Base-by-base conservation (phyloP, 1,140 invertebrate genomes). In the Magallana gigas region DNA sequence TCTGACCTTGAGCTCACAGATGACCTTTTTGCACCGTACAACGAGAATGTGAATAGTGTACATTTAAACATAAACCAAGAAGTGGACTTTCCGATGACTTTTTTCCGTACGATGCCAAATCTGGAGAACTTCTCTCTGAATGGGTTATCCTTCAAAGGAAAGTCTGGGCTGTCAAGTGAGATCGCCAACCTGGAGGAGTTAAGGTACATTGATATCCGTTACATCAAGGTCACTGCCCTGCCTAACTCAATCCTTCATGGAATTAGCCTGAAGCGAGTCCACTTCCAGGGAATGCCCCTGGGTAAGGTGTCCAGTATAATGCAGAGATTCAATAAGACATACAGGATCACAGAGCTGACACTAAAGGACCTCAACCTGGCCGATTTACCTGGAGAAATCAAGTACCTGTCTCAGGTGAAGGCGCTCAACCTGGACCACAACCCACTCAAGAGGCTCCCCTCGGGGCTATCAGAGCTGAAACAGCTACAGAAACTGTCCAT, bases 391-490 rank as follows among this genome's bases (percentile, higher is more conserved):
- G 36, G 57, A 36, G 86, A 89, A 16, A 83, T 93, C 9, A 85
- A 92, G 56, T 58, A 89, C 18, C 68, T 93, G n/a, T n/a, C 68
- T 4, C 62, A 90, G 57, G 83, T 93, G 12, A 12, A 87, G 60
- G 68, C 88, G 8, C 82, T 93, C n/a, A 85, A 91, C 57, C 84
- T 93, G 36, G 90, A 91, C 84, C 87, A 89, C 84, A 93, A 93
- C 62, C 90, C 90, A 5, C 82, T 93, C 14, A 90, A 85, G n/a
- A 64, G 56, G 18, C 64, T 93, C 29, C 93, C 93, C 62, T 86
- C 90, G 5, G 85, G 87, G 58, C 83, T 93, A 8, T 80, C 84
- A n/a, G 80, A 89, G 4, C 84, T 93, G 18, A 86, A 76, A 57
- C 91, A 90, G 57, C 88, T 93, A 9, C 91, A 89, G 76, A 71